Evolutionary conservation across 2,797 vertebrate genomes (phyloP).

Genomic region (Rhinogobio ventralis): DNA sequence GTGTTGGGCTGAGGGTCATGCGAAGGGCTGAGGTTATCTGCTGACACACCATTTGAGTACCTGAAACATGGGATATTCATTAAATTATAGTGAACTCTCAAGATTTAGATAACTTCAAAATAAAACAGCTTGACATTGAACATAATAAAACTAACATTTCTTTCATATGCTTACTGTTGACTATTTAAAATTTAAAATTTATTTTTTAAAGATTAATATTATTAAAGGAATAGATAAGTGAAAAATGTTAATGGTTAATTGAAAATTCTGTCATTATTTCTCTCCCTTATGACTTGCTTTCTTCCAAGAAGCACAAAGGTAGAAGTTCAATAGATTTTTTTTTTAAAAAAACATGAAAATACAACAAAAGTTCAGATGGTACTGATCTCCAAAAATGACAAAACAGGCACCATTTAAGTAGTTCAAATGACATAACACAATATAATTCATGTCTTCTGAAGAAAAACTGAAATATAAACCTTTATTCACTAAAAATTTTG

Average conservation of each 20-base stretch:
- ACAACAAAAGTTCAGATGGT: too few species aligned
- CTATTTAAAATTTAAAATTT: neutral
- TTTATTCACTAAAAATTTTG: too few species aligned
- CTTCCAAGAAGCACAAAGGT: neutral
- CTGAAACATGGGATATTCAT: slow-evolving; percentile 57
- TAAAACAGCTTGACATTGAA: neutral
- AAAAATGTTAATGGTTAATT: neutral
- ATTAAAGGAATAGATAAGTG: neutral
- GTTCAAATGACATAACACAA: neutral
- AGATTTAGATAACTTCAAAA: neutral
- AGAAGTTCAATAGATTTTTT: neutral
- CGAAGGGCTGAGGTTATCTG: slow-evolving; percentile 80
- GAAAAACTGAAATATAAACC: too few species aligned
- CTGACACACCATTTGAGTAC: slow-evolving; percentile 85
- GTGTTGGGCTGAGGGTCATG: slow-evolving; percentile 79
- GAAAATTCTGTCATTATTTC: neutral
- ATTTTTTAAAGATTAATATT: too few species aligned
- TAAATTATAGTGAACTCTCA: neutral
- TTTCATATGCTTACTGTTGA: neutral
- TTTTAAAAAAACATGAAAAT: neutral
- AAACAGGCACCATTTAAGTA: neutral
- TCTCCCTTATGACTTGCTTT: neutral
- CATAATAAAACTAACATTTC: neutral
- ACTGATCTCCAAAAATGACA: neutral
- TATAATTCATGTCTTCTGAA: neutral